phyloP scores from a whole-genome alignment of 2,888 invertebrate species.

The Melanostoma mellinum region DNA sequence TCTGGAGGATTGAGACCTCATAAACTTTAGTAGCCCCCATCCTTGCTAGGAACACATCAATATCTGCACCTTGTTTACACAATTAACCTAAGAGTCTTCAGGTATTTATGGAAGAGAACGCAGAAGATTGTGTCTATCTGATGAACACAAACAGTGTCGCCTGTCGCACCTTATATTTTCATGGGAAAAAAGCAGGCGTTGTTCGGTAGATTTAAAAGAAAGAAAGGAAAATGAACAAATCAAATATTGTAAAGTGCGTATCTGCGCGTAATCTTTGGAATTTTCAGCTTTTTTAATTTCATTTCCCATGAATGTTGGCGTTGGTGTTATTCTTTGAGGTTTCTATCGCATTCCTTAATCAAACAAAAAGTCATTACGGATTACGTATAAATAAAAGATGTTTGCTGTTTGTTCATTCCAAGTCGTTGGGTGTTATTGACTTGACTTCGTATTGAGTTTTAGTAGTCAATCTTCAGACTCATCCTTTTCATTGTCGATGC shows the following conservation, averaged over 20 bases:
- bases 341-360: slow-evolving; percentile 51
- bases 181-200: slow-evolving; percentile 44
- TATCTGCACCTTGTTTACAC: slow-evolving; percentile 63
- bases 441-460: neutral
- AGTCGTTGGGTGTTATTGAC: neutral
- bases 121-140: neutral
- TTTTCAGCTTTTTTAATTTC: slow-evolving; percentile 45
- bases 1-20: too few species aligned
- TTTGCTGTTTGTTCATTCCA: slow-evolving; percentile 49
- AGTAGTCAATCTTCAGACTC: too few species aligned
- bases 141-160: slow-evolving; percentile 24
- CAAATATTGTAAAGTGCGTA: slow-evolving; percentile 59
- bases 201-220: slow-evolving; percentile 60
- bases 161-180: slow-evolving; percentile 22
- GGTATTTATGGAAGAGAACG: slow-evolving; percentile 21
- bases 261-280: slow-evolving; percentile 16
- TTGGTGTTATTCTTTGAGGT: slow-evolving; percentile 13
- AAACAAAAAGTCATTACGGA: slow-evolving; percentile 62
- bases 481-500: too few species aligned
- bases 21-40: neutral
- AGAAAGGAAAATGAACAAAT: slow-evolving; percentile 64
- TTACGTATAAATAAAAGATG: slow-evolving; percentile 38
- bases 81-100: slow-evolving; percentile 25
- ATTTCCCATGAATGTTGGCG: slow-evolving; percentile 66
- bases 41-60: slow-evolving; percentile 52